Evolutionary conservation across 2,888 invertebrate species (phyloP).

Genomic region (Fragum whitleyi): DNA sequence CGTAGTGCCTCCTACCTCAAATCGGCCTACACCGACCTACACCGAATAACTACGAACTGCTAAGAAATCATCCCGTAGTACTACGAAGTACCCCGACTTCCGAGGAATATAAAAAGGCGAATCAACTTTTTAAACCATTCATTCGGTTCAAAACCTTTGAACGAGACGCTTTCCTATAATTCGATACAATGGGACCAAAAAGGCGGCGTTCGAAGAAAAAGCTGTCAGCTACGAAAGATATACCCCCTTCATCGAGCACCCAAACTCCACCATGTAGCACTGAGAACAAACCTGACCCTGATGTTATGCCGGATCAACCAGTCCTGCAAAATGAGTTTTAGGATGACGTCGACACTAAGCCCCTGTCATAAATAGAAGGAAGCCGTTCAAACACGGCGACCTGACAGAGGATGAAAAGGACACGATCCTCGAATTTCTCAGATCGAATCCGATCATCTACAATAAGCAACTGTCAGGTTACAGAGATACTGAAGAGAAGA

Average conservation of each 20-base stretch:
- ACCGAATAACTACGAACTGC: neutral
- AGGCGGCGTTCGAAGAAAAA: neutral
- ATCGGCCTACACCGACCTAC: neutral
- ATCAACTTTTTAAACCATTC: neutral
- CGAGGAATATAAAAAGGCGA: neutral
- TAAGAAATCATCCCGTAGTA: neutral
- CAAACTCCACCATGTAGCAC: neutral
- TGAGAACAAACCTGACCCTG: neutral
- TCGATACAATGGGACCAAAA: constrained; percentile 3
- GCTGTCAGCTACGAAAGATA: neutral
- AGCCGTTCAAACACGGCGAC: neutral
- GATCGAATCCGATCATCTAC: neutral
- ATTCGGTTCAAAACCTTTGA: neutral
- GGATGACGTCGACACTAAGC: no score
- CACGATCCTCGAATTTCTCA: no score
- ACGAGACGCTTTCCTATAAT: neutral
- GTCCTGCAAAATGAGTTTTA: neutral
- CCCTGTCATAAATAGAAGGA: neutral
- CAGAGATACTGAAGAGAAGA: neutral
- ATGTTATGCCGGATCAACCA: neutral
- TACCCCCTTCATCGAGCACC: neutral
- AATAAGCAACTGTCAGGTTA: neutral
- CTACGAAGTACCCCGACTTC: neutral
- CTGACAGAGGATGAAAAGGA: no score
- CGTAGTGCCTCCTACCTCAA: neutral